Evolutionary conservation across 2,113 vertebrate species (phyloP).

Genomic region (Steatornis caripensis): DNA sequence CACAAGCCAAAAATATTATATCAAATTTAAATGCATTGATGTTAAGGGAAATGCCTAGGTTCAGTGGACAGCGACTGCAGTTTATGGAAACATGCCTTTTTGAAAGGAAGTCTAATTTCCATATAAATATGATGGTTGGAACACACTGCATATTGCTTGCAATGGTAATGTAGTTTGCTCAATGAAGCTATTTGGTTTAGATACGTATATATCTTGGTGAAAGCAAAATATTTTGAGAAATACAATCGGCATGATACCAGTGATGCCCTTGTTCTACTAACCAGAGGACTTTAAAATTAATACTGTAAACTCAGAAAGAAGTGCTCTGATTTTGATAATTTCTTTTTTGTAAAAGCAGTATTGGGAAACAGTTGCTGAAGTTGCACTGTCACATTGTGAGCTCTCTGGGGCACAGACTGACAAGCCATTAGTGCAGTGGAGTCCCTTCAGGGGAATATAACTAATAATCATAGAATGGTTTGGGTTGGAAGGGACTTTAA

Average conservation of each 20-base stretch:
- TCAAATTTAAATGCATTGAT: constrained; percentile 56
- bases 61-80: constrained; percentile 12
- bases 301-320: not conserved
- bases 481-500: too few relatives aligned
- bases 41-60: not conserved
- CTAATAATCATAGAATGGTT: too few relatives aligned
- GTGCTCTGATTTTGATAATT: not conserved
- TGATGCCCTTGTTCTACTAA: not conserved
- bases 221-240: not conserved
- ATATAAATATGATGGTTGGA: constrained; percentile 54
- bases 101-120: constrained; percentile 41
- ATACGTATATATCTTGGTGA: not conserved
- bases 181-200: constrained; percentile 14
- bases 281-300: not conserved
- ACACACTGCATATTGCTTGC: not conserved
- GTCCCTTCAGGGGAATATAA: fast-evolving
- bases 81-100: not conserved
- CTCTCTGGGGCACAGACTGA: not conserved
- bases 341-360: not conserved
- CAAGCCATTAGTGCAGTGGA: not conserved
- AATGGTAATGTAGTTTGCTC: not conserved
- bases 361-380: not conserved
- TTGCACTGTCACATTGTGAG: not conserved
- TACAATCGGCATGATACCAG: not conserved
- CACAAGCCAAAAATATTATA: not conserved